phyloP scores from a whole-genome alignment of 2,888 invertebrate genomes.

The Scaptomyza parva region DNA sequence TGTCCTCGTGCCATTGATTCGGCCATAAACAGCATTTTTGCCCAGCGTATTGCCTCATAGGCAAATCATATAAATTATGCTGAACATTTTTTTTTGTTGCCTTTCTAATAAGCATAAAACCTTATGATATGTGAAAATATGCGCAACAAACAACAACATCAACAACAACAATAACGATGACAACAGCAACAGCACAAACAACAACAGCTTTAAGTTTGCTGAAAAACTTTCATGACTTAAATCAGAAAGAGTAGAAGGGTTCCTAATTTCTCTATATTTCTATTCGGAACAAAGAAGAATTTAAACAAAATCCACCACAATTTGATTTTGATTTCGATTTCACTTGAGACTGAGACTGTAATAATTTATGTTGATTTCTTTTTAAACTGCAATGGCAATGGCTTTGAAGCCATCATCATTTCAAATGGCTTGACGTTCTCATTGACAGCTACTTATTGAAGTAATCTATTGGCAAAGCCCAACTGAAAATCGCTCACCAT shows the following conservation, averaged over 20 bases:
- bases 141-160: conserved; percentile 74
- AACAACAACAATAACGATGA: conserved; percentile 58
- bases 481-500: conserved; percentile 45
- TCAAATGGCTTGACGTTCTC: conserved; percentile 44
- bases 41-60: conserved; percentile 75
- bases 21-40: conserved; percentile 76
- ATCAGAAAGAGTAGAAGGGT: not conserved
- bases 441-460: conserved; percentile 64
- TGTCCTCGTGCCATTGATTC: conserved; percentile 68
- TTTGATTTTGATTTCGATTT: conserved; percentile 7
- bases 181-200: conserved; percentile 14
- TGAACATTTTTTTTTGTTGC: conserved; percentile 63
- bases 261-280: not conserved
- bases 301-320: not conserved
- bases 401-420: conserved; percentile 52
- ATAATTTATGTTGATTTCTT: conserved; percentile 56
- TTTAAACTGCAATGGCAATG: conserved; percentile 51
- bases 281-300: not conserved
- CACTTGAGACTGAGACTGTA: conserved; percentile 8
- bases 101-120: conserved; percentile 84
- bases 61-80: conserved; percentile 80
- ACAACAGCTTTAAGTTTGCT: conserved; percentile 19
- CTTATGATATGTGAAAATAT: conserved; percentile 85
- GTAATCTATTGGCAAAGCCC: conserved; percentile 62
- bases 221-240: not conserved